Conservation (phyloP, 92 coral and sea anemone genomes). For the Bergia puertoricense region DNA sequence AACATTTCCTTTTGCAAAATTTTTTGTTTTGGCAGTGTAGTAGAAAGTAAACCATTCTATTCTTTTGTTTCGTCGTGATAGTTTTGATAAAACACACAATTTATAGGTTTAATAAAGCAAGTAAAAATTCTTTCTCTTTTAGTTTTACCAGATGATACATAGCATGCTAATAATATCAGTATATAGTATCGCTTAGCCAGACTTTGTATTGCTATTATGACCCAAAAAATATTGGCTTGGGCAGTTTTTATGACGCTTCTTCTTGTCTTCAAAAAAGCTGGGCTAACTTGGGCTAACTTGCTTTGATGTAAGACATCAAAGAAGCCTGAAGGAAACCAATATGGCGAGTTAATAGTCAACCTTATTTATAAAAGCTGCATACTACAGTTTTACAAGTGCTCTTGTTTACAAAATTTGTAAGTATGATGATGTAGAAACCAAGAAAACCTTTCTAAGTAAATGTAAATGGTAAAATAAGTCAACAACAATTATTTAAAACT, state of each 20-base stretch:
- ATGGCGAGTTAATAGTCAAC: neutral
- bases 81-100: neutral
- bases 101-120: neutral
- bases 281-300: neutral
- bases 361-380: neutral
- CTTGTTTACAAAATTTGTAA: slow-evolving; percentile 1
- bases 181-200: too few species aligned
- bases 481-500: neutral
- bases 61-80: slow-evolving; percentile 13
- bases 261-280: neutral
- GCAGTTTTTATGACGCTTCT: neutral
- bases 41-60: neutral
- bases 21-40: slow-evolving; percentile 7
- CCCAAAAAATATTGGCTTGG: neutral
- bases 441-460: neutral
- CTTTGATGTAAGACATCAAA: neutral
- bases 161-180: neutral
- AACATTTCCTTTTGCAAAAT: slow-evolving; percentile 28
- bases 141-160: neutral
- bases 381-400: neutral
- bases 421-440: neutral
- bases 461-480: neutral
- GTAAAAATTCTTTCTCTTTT: neutral
- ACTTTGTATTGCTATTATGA: neutral
- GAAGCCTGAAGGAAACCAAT: neutral